Evolutionary conservation across 1,140 invertebrate species (phyloP).

Genomic region (Scylla paramamosain): DNA sequence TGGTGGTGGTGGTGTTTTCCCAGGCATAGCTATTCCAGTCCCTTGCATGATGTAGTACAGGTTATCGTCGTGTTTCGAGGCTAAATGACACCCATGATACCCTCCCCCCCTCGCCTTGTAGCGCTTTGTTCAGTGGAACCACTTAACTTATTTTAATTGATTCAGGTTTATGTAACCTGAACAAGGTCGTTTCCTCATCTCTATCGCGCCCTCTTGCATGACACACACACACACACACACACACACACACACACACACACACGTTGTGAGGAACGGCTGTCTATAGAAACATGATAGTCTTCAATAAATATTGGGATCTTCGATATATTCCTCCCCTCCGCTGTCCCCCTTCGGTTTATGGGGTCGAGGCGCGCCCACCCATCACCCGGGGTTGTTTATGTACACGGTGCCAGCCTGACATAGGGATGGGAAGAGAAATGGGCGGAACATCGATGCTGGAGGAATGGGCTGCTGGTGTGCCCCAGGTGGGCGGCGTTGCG

Average conservation of each 20-base stretch:
- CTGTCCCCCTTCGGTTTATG: constrained; percentile 1
- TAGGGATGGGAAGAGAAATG: constrained; percentile 11
- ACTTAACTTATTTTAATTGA: neutral
- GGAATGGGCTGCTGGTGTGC: no score
- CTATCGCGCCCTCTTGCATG: neutral
- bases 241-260: no score
- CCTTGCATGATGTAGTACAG: no score
- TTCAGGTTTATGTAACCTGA: neutral
- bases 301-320: constrained; percentile 16
- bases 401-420: neutral
- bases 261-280: neutral
- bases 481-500: no score
- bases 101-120: neutral
- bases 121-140: neutral
- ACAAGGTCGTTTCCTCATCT: neutral
- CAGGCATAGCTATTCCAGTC: no score
- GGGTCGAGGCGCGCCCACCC: neutral
- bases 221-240: no score
- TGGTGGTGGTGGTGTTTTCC: no score
- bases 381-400: neutral
- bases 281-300: constrained; percentile 4
- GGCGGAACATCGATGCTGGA: neutral
- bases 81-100: no score
- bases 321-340: constrained; percentile 11
- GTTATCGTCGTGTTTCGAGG: no score